These are phyloP conservation scores for Drepana falcataria DNA, from an alignment of 2,888 invertebrate genomes.

Conservation along the genomic window DNA sequence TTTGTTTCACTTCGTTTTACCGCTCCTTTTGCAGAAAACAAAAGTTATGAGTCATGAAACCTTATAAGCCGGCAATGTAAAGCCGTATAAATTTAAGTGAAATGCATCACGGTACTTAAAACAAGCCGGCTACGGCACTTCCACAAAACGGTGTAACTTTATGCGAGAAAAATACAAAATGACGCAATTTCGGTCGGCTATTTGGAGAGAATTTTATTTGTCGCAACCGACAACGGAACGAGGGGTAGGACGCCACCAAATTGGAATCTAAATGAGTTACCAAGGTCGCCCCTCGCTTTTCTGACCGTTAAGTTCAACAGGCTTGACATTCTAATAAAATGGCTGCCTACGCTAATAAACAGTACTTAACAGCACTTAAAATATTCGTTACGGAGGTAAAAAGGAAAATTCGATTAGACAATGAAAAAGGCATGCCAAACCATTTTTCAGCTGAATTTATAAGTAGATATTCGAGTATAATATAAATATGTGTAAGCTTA, in stretches of 20 bases:
- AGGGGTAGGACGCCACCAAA: conserved; percentile 1
- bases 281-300: conserved; percentile 4
- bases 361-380: background rate
- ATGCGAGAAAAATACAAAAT: conserved; percentile 4
- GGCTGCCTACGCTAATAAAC: conserved; percentile 1
- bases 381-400: background rate
- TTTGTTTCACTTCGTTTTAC: background rate
- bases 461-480: too few relatives aligned
- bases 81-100: conserved; percentile 3
- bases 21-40: background rate
- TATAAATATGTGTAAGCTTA: too few relatives aligned
- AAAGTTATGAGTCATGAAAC: conserved; percentile 3
- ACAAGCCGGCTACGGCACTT: conserved; percentile 2
- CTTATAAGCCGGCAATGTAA: conserved; percentile 2
- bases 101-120: conserved; percentile 2
- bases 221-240: background rate
- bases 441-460: background rate
- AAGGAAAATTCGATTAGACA: background rate
- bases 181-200: conserved; percentile 1
- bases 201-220: conserved; percentile 2
- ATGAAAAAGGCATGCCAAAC: background rate
- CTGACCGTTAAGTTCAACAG: conserved; percentile 2
- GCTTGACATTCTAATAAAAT: conserved; percentile 4
- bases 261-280: conserved; percentile 14
- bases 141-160: conserved; percentile 3